Evolutionary conservation across 2,888 invertebrate genomes (phyloP), one percentile per base, ranked within the genome.

Genomic region (Taphrorychus bicolor): DNA sequence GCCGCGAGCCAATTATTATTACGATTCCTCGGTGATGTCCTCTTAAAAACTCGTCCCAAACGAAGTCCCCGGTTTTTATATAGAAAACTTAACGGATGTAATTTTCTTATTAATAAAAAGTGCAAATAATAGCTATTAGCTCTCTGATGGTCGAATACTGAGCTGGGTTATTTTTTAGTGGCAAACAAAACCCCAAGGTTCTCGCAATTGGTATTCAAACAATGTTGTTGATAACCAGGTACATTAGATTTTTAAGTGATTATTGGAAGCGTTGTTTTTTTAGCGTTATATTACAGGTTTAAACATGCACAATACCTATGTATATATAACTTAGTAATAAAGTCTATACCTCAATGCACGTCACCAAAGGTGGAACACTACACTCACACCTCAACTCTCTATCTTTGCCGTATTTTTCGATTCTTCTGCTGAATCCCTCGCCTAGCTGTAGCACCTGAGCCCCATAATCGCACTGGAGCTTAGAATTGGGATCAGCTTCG

Each of bases 301-400:
- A n/a, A n/a, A n/a, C n/a, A n/a, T n/a, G n/a, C n/a, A n/a, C n/a
- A n/a, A n/a, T n/a, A n/a, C n/a, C n/a, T n/a, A n/a, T n/a, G n/a
- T n/a, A n/a, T n/a, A n/a, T n/a, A n/a, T n/a, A n/a, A n/a, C n/a
- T 3, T 32, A 32, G 11, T 32, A 32, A 32, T 45, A 5, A 14
- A 7, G 1, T 16, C 45, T 9, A 54, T 5, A 54, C n/a, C 17
- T 54, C 54, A 5, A 19, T 49, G 59, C 70, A 70, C 2, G 67
- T 67, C 7, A 70, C 23, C 17, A 70, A 53, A 19, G 70, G 70
- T 0, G 70, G 70, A 11, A 67, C 2, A 14, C 52, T 18, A 53
- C 70, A 70, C 23, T 67, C 56, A 32, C 70, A 70, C 18, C 22
- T 5, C 16, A 70, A 11, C 3, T 70, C 21, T 17, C 70, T 53